These are phyloP conservation scores for Porites evermanni DNA, from an alignment of 92 coral and sea anemone genomes.

Conservation along the genomic window DNA sequence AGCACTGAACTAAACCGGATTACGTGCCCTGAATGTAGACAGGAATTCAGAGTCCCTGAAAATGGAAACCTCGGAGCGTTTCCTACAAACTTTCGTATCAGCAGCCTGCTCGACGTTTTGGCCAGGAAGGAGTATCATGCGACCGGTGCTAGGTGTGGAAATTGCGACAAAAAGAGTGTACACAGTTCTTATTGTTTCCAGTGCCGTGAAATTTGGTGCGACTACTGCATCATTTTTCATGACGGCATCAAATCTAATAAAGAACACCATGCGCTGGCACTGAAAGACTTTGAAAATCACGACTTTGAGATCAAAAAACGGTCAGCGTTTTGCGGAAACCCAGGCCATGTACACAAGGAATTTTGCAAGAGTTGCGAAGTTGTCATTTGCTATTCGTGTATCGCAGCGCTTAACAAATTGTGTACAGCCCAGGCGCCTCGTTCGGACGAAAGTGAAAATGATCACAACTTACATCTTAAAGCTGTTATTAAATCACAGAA, in stretches of 20 bases:
- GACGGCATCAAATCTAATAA: background rate
- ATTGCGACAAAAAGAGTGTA: slow-evolving; percentile 5
- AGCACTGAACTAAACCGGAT: no score
- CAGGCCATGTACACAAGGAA: background rate
- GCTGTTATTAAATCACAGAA: background rate
- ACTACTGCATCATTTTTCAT: background rate
- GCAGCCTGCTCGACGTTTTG: no score
- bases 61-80: no score
- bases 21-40: no score
- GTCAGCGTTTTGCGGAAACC: background rate
- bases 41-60: no score
- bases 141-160: slow-evolving; percentile 1
- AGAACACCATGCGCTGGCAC: no score
- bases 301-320: no score
- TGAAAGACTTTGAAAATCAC: no score
- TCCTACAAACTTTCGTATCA: no score
- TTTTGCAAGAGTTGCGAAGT: slow-evolving; percentile 4
- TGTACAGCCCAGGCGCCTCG: no score
- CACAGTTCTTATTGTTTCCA: background rate
- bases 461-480: background rate
- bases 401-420: no score
- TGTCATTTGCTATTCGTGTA: background rate
- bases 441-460: background rate
- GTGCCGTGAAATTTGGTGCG: background rate
- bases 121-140: background rate